A percentile compares a stretch with the other conserved stretches of the same genome.
phyloP scores from a whole-genome alignment of 2,113 vertebrate genomes.

The Austrofundulus limnaeus region DNA sequence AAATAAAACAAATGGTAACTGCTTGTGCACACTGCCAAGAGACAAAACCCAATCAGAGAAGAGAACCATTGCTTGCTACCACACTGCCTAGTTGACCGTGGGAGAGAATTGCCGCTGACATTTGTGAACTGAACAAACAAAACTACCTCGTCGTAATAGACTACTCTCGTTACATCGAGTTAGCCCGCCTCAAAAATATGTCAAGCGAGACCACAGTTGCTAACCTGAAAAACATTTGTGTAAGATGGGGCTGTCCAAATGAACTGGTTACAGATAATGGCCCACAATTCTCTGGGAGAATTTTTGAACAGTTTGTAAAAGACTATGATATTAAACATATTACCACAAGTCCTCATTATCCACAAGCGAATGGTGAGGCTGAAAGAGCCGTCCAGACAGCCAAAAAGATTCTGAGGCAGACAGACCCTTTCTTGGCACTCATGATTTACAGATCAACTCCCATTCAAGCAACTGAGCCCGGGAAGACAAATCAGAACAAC shows the following conservation, averaged over 20 bases:
- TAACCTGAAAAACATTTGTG: slow-evolving; percentile 6
- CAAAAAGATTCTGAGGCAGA: not conserved
- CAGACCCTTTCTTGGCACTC: not conserved
- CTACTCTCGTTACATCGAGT: not conserved
- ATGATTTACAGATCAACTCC: not conserved
- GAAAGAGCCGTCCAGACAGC: not conserved
- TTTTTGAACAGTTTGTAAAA: not conserved
- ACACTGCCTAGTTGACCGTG: not conserved
- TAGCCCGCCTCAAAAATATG: not conserved
- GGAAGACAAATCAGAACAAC: not conserved
- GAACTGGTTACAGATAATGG: not conserved
- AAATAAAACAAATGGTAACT: not conserved
- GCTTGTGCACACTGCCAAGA: not conserved
- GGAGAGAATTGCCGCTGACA: not conserved
- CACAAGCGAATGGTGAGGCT: not conserved
- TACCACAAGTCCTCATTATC: not conserved
- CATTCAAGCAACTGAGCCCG: not conserved
- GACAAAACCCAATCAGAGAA: not conserved
- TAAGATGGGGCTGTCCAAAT: slow-evolving; percentile 1
- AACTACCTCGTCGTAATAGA: not conserved
- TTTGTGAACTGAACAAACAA: not conserved
- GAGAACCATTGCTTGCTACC: not conserved
- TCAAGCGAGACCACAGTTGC: not conserved
- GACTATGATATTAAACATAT: slow-evolving; percentile 1
- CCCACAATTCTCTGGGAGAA: not conserved